Base-by-base conservation (phyloP, 2,797 vertebrate species). In the Coendou prehensilis region DNA sequence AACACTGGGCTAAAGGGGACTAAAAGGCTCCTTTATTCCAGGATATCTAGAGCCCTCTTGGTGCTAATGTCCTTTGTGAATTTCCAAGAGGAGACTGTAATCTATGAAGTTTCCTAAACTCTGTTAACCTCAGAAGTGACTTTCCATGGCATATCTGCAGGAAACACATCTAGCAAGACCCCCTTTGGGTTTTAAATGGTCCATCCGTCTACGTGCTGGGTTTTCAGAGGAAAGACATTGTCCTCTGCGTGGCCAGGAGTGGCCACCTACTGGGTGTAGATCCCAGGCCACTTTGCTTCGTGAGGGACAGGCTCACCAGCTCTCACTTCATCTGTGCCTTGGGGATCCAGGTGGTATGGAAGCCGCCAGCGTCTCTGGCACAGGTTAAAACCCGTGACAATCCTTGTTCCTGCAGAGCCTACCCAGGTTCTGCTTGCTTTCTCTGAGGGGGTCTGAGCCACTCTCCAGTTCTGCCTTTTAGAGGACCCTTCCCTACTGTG, bases 321-420 rank as follows among this genome's bases (percentile, higher is more conserved):
- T 90, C 23, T 91, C 67, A 28, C 64, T 79, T 79, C 26, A 82
- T 75, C 89, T 89, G 87, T 75, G 75, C 26, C 22, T 64, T 81
- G 64, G 23, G 41, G 61, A 83, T 47, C 64, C 23, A 69, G 83
- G 56, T 45, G n/a, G 26, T 5, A 0, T 59, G 54, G 50, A 41
- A 78, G 23, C 28, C 67, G 79, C 63, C 30, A 78, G 54, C 69
- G 45, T 18, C 73, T 88, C 56, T 61, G 52, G 73, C 41, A 45
- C 50, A 23, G 50, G 13, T 79, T 41, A 89, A 56, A 91, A 26
- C 22, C 45, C 50, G 73, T 14, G 71, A 57, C 4, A 78, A 63
- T 23, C 59, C 52, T 47, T 78, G 59, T 6, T 11, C 9, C 2
- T 20, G 13, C 30, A 56, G 71, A 47, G 47, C 52, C 80, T 41